Conservation (phyloP, 1,140 invertebrate species). For the Drosophila sulfurigaster region DNA sequence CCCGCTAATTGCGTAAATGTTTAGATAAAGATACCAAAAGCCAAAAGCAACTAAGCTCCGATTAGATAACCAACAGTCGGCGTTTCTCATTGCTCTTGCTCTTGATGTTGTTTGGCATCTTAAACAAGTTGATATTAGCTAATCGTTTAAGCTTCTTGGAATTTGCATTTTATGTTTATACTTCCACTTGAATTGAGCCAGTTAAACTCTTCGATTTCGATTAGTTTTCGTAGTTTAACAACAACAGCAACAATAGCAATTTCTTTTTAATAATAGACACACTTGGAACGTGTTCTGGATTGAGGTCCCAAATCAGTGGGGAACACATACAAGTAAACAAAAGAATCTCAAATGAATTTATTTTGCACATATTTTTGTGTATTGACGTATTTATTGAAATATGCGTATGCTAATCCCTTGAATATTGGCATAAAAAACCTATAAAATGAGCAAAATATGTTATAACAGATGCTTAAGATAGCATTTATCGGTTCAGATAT, state of each 20-base stretch:
- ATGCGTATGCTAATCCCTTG: conserved; percentile 1
- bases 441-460: neutral
- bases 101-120: conserved; percentile 1
- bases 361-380: neutral
- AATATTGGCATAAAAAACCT: neutral
- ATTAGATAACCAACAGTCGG: conserved; percentile 63
- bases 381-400: conserved; percentile 9
- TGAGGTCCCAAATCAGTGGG: neutral
- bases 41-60: conserved; percentile 49
- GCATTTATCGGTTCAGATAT: no score
- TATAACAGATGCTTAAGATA: neutral
- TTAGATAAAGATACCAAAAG: conserved; percentile 43
- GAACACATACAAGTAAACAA: neutral
- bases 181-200: conserved; percentile 47
- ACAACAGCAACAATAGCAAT: conserved; percentile 8
- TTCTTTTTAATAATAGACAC: conserved; percentile 24
- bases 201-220: conserved; percentile 41
- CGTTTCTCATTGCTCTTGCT: conserved; percentile 16
- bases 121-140: conserved; percentile 39
- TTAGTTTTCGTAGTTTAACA: conserved; percentile 24
- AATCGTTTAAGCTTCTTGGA: conserved; percentile 28
- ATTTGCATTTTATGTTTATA: conserved; percentile 42
- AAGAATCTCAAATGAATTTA: conserved; percentile 3
- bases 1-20: conserved; percentile 46
- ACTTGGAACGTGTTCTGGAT: neutral